Base-by-base conservation (phyloP, 2,888 invertebrate species). In the Apamea monoglypha region DNA sequence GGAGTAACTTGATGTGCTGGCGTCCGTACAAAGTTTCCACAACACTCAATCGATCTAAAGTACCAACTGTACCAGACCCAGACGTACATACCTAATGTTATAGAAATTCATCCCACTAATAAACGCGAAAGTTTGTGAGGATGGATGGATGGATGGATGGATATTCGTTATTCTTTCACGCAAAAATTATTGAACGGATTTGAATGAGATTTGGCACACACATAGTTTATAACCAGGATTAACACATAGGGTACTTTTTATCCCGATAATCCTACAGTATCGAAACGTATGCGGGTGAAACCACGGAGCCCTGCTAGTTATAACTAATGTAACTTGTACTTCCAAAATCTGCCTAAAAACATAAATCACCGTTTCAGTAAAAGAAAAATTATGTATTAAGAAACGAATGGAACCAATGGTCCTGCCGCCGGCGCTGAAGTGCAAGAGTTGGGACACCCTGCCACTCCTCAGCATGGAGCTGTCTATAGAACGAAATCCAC, bases 371-470 rank as follows among this genome's bases (percentile, higher is more conserved):
- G n/a, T 91, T 93, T 70, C 82, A 96, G 96, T 92, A 21, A 88
- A 88, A 78, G 88, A 94, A 67, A 92, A 91, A 88, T 88, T 95
- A 74, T 85, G 77, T 29, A 80, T 96, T 0, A 92, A 90, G 76
- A 95, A 95, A 87, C 94, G 96, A 10, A 90, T 97, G 93, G 93
- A 96, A 78, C 96, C 95, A 6, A 89, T 93, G 71, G 73, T 91
- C 5, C 76, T 83, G n/a, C 93, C 91, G 0, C 81, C 93, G 1
- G 78, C 90, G 8, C 82, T 94, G 25, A 76, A 87, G 1, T 86
- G 89, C 7, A 95, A 94, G 77, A 97, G 97, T 86, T 97, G 96
- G 96, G 94, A 95, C 70, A 96, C 94, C 76, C 91, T 96, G 2
- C 97, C 96, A 0, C 86, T 95, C 12, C 84, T 97, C 18, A 92